Evolutionary conservation across 2,888 invertebrate species (phyloP), one percentile per base, ranked within the genome.

Genomic region (Drosophila barbarae): DNA sequence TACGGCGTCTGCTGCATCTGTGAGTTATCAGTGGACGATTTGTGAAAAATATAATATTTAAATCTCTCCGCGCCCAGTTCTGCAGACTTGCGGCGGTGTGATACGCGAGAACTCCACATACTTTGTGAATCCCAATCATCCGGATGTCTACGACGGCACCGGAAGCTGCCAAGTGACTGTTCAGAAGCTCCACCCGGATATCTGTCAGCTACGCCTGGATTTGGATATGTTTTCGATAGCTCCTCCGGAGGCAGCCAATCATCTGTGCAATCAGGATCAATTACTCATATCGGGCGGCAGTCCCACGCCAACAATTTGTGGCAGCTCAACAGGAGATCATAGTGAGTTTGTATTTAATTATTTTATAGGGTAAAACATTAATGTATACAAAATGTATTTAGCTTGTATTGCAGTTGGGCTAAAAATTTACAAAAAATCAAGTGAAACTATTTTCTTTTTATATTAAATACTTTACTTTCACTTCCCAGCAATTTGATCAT

Each of bases 131-230:
- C 91, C 92, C 2, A 95, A 94, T 67, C 95, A 95, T 89, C 96
- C 96, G 0, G 91, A 91, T 71, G 79, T 87, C 0, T 95, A 92
- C 82, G 95, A 96, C 74, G 94, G 93, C 0, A 94, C 94, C 0
- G 94, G 95, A 0, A 96, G 96, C 23, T 97, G 96, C 79, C 96
- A 96, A 86, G 91, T 96, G 6, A 96, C 95, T 0, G 91, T 97
- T 10, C 88, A 94, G 50, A 96, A 96, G 87, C 89, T 93, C 3
- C 93, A 94, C 85, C 93, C 93, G 0, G 94, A 95, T 77, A 93
- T 96, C 15, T 96, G 96, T 77, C 96, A 97, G 87, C 92, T 95
- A 84, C 93, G 95, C 84, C 88, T 96, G 83, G 96, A 96, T 86
- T 93, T 96, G 83, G 93, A 94, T 71, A 92, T 94, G 63, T 95